These are phyloP conservation scores for Pseudolycoriella hygida DNA, from an alignment of 2,888 invertebrate species.

Conservation along the genomic window DNA sequence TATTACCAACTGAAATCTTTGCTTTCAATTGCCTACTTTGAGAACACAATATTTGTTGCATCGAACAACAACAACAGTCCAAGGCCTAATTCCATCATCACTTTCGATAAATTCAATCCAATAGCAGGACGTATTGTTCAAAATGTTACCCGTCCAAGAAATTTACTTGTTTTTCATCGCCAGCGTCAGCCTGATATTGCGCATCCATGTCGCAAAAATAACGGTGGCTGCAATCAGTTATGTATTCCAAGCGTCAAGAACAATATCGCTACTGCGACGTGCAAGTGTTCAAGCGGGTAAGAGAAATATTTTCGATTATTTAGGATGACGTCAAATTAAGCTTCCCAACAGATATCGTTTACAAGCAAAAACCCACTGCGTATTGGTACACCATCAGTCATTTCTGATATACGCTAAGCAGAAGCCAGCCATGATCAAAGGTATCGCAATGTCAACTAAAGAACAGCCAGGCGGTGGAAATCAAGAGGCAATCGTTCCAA, in stretches of 20 bases:
- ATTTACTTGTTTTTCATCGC: constrained; percentile 55
- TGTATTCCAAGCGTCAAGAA: constrained; percentile 48
- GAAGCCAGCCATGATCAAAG: constrained; percentile 52
- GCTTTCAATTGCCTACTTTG: constrained; percentile 54
- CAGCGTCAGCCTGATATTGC: constrained; percentile 55
- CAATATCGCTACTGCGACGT: constrained; percentile 38
- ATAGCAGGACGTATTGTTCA: constrained; percentile 30
- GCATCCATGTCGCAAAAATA: constrained; percentile 48
- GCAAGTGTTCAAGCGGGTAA: constrained; percentile 39
- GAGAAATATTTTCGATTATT: too few relatives aligned
- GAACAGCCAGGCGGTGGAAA: constrained; percentile 14
- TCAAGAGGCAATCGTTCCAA: constrained; percentile 47
- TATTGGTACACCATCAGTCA: constrained; percentile 35
- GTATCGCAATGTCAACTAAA: constrained; percentile 30
- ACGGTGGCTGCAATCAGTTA: constrained; percentile 58
- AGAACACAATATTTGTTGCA: constrained; percentile 53
- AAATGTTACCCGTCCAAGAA: constrained; percentile 40
- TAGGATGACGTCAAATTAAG: too few relatives aligned
- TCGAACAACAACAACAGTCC: constrained; percentile 53
- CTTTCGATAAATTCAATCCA: constrained; percentile 38
- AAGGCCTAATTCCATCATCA: constrained; percentile 31
- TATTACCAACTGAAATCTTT: constrained; percentile 28
- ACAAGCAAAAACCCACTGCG: constrained; percentile 39
- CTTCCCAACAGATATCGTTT: constrained; percentile 39
- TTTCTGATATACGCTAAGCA: constrained; percentile 49